phyloP scores from a whole-genome alignment of 2,797 vertebrate species.

The Takifugu ocellatus region DNA sequence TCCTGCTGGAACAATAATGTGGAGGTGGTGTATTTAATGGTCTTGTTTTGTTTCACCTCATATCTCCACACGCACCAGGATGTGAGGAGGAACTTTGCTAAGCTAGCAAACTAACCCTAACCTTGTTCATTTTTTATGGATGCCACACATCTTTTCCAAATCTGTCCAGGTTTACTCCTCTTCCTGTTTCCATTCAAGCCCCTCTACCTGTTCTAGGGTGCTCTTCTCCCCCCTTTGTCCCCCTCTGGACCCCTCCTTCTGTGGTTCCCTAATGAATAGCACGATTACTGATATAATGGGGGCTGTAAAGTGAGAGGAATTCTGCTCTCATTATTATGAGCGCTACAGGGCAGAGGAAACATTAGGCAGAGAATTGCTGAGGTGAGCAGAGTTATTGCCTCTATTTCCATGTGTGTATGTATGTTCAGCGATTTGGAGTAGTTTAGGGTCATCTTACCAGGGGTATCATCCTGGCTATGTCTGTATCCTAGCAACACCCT shows the following conservation, averaged over 20 bases:
- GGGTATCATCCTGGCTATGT: slow-evolving; percentile 27
- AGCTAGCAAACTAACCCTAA: slow-evolving; percentile 17
- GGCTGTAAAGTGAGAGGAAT: slow-evolving; percentile 36
- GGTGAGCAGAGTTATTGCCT: slow-evolving; percentile 37
- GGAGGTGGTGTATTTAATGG: slow-evolving; percentile 25
- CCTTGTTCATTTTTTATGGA: slow-evolving; percentile 43
- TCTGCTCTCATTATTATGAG: slow-evolving; percentile 27
- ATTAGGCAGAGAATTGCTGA: slow-evolving; percentile 18
- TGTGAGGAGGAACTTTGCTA: not conserved
- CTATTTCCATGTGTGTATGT: slow-evolving; percentile 20
- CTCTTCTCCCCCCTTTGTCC: slow-evolving; percentile 5
- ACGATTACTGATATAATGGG: slow-evolving; percentile 45
- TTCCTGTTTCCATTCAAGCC: slow-evolving; percentile 16
- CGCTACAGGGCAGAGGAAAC: slow-evolving; percentile 24
- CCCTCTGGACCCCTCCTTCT: slow-evolving; percentile 5
- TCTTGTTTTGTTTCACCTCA: slow-evolving; percentile 8
- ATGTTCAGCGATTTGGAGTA: slow-evolving; percentile 20
- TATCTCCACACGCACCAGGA: slow-evolving; percentile 7
- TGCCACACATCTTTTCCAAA: slow-evolving; percentile 52
- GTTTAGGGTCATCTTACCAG: slow-evolving; percentile 42
- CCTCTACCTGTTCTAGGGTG: slow-evolving; percentile 6
- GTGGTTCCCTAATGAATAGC: slow-evolving; percentile 31
- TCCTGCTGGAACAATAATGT: slow-evolving; percentile 19
- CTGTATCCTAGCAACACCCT: slow-evolving; percentile 59
- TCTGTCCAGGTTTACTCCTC: slow-evolving; percentile 34